Evolutionary conservation across 2,113 vertebrate species (phyloP).

Genomic region (Nothoprocta perdicaria): DNA sequence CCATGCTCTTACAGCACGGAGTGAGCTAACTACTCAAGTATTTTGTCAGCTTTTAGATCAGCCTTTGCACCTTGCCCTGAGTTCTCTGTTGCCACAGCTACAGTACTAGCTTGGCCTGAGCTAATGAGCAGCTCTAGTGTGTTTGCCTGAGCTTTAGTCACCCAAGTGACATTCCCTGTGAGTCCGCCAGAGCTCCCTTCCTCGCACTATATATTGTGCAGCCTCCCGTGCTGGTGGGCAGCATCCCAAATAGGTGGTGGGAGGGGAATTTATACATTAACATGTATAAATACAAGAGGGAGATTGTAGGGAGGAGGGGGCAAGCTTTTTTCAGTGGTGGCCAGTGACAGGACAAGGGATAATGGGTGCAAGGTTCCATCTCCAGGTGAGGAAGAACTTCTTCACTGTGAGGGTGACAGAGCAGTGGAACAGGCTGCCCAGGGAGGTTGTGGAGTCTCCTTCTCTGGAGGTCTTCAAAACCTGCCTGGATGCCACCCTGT

Average conservation of each 20-base stretch:
- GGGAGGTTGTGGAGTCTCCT: no score
- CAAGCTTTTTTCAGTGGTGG: no score
- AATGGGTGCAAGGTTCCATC: no score
- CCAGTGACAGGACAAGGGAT: no score
- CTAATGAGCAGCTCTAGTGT: constrained; percentile 12
- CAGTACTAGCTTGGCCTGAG: background rate
- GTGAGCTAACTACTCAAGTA: constrained; percentile 24
- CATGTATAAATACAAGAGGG: no score
- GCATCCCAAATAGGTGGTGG: background rate
- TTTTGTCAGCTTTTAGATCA: constrained; percentile 53
- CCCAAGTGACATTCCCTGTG: background rate
- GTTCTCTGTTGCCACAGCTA: constrained; percentile 34
- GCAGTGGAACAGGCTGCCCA: no score
- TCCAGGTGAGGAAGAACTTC: no score
- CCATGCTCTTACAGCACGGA: background rate
- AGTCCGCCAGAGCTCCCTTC: background rate
- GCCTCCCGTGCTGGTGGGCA: background rate
- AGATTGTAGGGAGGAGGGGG: no score
- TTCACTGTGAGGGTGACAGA: no score
- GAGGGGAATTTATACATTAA: background rate
- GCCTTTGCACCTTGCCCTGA: constrained; percentile 51
- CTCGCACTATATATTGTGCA: background rate
- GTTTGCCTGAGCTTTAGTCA: constrained; percentile 44
- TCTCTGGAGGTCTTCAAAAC: no score
- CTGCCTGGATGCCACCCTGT: no score